Percentiles rank a stretch among this genome's conserved stretches.
phyloP scores from a whole-genome alignment of 2,888 invertebrate genomes.

The Leucophenga maculata region DNA sequence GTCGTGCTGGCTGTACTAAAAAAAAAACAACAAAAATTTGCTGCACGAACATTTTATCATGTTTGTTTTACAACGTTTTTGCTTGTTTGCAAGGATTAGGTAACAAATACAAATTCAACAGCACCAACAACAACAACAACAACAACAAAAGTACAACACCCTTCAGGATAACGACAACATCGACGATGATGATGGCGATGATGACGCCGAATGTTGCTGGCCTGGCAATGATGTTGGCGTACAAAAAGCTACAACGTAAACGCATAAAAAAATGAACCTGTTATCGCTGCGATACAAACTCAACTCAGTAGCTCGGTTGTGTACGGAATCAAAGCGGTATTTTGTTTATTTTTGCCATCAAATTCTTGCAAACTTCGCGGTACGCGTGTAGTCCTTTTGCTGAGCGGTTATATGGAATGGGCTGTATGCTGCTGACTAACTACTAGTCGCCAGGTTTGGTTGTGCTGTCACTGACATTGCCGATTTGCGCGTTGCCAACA shows the following conservation, averaged over 20 bases:
- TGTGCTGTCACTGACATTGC: constrained; percentile 41
- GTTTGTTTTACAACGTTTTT: constrained; percentile 64
- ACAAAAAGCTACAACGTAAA: constrained; percentile 1
- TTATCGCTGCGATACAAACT: constrained; percentile 28
- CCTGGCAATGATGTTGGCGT: background rate
- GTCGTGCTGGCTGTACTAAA: background rate
- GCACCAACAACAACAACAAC: constrained; percentile 22
- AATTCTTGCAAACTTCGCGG: constrained; percentile 17
- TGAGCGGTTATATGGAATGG: constrained; percentile 17
- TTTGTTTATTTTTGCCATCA: constrained; percentile 19
- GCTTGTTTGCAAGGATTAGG: constrained; percentile 64
- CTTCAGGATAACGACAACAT: constrained; percentile 3
- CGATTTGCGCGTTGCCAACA: constrained; percentile 44
- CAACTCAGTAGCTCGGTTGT: background rate
- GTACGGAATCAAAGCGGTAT: background rate
- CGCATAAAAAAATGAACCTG: constrained; percentile 48
- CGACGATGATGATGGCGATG: constrained; percentile 15
- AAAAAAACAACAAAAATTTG: background rate
- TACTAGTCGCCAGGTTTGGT: constrained; percentile 3
- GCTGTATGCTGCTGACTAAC: background rate
- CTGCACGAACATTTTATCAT: constrained; percentile 28
- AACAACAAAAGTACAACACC: constrained; percentile 11
- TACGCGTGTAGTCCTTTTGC: background rate
- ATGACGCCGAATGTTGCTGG: background rate
- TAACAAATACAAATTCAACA: constrained; percentile 55